Evolutionary conservation across 2,113 vertebrate genomes (phyloP).

Genomic region (Caranx ignobilis): DNA sequence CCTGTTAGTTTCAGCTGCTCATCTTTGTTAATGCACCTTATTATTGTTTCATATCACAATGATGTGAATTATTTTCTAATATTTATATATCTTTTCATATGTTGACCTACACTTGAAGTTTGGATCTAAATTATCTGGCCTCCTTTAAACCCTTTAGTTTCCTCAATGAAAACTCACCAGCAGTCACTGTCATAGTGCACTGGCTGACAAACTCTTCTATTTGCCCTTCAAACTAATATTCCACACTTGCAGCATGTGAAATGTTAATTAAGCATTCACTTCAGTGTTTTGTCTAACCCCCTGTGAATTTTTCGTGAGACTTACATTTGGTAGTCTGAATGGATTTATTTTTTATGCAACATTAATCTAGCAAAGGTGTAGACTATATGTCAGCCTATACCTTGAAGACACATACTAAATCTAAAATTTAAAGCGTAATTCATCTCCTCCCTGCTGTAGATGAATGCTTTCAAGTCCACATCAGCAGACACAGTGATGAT

Average conservation of each 20-base stretch:
- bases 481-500: slow-evolving; percentile 12
- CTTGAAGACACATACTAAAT: not conserved
- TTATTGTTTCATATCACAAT: not conserved
- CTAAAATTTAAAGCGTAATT: not conserved
- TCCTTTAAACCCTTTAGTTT: not conserved
- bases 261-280: slow-evolving; percentile 15
- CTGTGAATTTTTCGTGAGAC: not conserved
- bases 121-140: not conserved
- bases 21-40: not conserved
- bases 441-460: not conserved
- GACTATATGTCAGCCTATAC: not conserved
- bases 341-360: slow-evolving; percentile 10
- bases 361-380: slow-evolving; percentile 2
- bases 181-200: slow-evolving; percentile 27
- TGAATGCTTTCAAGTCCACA: slow-evolving; percentile 7
- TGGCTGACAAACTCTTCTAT: slow-evolving; percentile 20
- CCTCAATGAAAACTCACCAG: slow-evolving; percentile 23
- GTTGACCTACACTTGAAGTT: slow-evolving; percentile 6
- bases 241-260: slow-evolving; percentile 5
- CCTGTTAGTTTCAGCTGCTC: not conserved
- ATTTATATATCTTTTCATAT: not conserved
- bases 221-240: slow-evolving; percentile 20
- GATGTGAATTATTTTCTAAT: not conserved
- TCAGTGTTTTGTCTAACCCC: slow-evolving; percentile 9
- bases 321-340: slow-evolving; percentile 1